phyloP scores from a whole-genome alignment of 2,113 vertebrate genomes.

The Serranochromis macrocephalus region DNA sequence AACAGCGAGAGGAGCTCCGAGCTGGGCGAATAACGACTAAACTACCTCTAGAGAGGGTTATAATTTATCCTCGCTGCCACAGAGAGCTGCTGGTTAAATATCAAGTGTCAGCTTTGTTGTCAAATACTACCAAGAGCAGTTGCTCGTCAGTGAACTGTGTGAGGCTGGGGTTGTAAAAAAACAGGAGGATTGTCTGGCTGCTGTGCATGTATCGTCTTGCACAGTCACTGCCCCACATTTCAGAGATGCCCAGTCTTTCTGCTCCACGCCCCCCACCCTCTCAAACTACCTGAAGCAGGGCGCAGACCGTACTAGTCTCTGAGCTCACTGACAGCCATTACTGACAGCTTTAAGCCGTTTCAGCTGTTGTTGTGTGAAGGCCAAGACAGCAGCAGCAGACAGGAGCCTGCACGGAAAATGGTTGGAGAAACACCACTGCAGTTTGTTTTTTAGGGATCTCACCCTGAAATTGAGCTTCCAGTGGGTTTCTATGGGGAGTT shows the following conservation, averaged over 20 bases:
- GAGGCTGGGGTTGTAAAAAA: not conserved
- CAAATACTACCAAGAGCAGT: not conserved
- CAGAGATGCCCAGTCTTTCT: not conserved
- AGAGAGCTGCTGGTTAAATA: not conserved
- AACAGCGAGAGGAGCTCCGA: not conserved
- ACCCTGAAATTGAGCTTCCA: not conserved
- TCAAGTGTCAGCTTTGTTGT: not conserved
- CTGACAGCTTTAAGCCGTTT: not conserved
- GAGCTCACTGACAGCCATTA: not conserved
- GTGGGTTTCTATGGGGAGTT: not conserved
- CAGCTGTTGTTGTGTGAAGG: conserved; percentile 23
- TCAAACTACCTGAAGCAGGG: not conserved
- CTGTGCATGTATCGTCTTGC: conserved; percentile 36
- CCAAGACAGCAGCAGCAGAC: not conserved
- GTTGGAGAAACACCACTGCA: not conserved
- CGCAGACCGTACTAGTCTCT: not conserved
- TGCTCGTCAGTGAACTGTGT: not conserved
- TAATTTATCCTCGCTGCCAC: not conserved
- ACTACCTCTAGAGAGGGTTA: not conserved
- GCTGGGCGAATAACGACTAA: not conserved
- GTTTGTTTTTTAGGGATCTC: not conserved
- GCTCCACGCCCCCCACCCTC: not conserved
- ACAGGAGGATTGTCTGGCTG: not conserved
- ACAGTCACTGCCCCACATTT: conserved; percentile 40
- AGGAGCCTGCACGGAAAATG: not conserved